Base-by-base conservation (phyloP, 1,140 invertebrate species). In the Procambarus clarkii region DNA sequence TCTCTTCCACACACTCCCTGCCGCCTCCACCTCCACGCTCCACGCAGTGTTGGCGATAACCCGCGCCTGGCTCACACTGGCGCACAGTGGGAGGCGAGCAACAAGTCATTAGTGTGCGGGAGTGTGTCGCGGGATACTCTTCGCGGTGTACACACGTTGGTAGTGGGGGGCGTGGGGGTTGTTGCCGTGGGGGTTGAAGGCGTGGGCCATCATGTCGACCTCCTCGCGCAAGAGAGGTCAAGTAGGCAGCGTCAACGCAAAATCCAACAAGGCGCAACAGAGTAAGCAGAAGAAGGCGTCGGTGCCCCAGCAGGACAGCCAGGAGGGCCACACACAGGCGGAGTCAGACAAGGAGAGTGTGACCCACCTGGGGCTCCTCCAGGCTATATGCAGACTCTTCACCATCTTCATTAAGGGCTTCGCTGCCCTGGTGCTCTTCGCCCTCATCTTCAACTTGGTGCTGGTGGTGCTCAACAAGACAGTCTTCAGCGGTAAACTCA, bases 381-480 rank as follows among this genome's bases (percentile, higher is more conserved):
- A 58, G 79, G 24, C 79, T 0, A 81, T 81, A 81, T 45, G 79
- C 18, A 50, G 79, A 15, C 79, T 81, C 2, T 45, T 81, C 50
- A 81, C 79, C 48, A 81, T 81, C 50, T 54, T 81, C 48, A 54
- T 81, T 13, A 81, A 81, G 48, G 79, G 79, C 2, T 81, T 81
- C 79, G 79, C 79, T n/a, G 79, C 79, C 48, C 48, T 81, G 8
- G 79, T 81, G 48, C 48, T 81, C 21, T 81, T 81, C 79, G 79
- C 18, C 13, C 8, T 81, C 79, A 54, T 81, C 79, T 81, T 81
- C 79, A 81, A 81, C 79, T 45, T 81, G 48, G 18, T 58, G 18
- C n/a, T 81, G 79, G 79, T 81, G n/a, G 11, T 81, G 48, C 79
- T 81, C 48, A 81, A 81, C 79, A 81, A 81, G 21, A 50, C 48